A percentile compares a stretch with the other conserved stretches of the same genome.
Evolutionary conservation across 2,113 vertebrate species (phyloP).

Genomic region (Pheucticus melanocephalus): DNA sequence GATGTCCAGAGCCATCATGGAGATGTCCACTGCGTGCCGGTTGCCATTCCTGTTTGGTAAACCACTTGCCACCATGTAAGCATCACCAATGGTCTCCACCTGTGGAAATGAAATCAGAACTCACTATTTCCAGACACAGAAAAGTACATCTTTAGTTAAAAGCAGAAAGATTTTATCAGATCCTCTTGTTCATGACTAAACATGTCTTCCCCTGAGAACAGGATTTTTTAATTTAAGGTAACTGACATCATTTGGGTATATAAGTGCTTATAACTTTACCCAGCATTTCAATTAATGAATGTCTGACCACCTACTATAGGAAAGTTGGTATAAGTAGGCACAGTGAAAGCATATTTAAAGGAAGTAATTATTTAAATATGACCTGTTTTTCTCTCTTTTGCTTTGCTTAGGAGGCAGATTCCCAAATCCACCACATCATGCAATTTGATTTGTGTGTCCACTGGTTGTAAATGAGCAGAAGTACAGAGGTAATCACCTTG

Average conservation of each 20-base stretch:
- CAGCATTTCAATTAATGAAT: neutral
- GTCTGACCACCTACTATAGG: neutral
- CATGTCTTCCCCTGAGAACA: neutral
- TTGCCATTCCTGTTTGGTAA: conserved; percentile 92
- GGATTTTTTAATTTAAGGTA: neutral
- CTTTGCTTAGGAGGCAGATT: neutral
- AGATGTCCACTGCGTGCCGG: conserved; percentile 91
- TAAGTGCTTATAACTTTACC: neutral
- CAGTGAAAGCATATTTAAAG: neutral
- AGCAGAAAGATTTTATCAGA: neutral
- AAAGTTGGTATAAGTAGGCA: neutral
- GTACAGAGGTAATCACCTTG: conserved; percentile 79
- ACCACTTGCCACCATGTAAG: conserved; percentile 97
- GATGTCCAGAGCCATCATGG: conserved; percentile 95
- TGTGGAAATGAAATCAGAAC: conserved; percentile 54
- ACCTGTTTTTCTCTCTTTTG: neutral
- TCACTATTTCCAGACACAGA: neutral
- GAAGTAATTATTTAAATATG: neutral
- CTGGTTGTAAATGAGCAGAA: neutral
- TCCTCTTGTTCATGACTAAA: neutral
- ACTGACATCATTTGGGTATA: neutral
- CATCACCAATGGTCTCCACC: conserved; percentile 98
- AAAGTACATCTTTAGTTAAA: neutral
- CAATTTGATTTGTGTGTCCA: neutral
- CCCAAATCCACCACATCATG: neutral